phyloP scores from a whole-genome alignment of 1,140 invertebrate species.

The Melipona quadrifasciata region DNA sequence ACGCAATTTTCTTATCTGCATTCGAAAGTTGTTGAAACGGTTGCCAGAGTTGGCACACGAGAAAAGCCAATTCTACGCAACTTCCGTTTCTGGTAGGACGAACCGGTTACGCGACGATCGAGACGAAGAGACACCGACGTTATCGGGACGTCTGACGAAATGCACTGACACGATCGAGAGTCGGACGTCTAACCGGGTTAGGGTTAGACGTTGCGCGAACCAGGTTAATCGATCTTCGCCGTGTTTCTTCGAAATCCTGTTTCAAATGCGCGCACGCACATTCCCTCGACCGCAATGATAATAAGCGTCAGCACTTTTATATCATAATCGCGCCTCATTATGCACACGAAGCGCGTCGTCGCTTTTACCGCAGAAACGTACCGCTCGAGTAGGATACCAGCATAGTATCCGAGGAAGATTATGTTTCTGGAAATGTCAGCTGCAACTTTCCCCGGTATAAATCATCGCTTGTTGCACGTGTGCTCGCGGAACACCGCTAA shows the following conservation, averaged over 20 bases:
- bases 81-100: not conserved
- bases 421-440: slow-evolving; percentile 27
- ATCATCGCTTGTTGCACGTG: slow-evolving; percentile 26
- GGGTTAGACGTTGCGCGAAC: slow-evolving; percentile 37
- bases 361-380: slow-evolving; percentile 25
- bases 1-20: too few relatives aligned
- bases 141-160: slow-evolving; percentile 1
- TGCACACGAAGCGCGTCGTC: not conserved
- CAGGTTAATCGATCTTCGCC: slow-evolving; percentile 58
- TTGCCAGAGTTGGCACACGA: too few relatives aligned
- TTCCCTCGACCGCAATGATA: slow-evolving; percentile 20
- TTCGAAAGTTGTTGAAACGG: too few relatives aligned
- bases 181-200: slow-evolving; percentile 18
- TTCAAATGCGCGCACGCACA: slow-evolving; percentile 1
- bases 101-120: not conserved
- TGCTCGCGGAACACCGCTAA: not conserved
- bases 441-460: slow-evolving; percentile 43
- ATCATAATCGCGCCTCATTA: slow-evolving; percentile 40
- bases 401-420: not conserved
- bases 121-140: not conserved
- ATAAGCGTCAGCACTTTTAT: slow-evolving; percentile 43
- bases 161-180: not conserved
- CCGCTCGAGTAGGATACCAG: slow-evolving; percentile 12
- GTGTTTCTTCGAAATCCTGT: slow-evolving; percentile 42
- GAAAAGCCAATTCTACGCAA: too few relatives aligned